A percentile compares a stretch with the other conserved stretches of the same genome.
Evolutionary conservation across 1,140 invertebrate species (phyloP).

Genomic region (Drosophila pseudoobscura): DNA sequence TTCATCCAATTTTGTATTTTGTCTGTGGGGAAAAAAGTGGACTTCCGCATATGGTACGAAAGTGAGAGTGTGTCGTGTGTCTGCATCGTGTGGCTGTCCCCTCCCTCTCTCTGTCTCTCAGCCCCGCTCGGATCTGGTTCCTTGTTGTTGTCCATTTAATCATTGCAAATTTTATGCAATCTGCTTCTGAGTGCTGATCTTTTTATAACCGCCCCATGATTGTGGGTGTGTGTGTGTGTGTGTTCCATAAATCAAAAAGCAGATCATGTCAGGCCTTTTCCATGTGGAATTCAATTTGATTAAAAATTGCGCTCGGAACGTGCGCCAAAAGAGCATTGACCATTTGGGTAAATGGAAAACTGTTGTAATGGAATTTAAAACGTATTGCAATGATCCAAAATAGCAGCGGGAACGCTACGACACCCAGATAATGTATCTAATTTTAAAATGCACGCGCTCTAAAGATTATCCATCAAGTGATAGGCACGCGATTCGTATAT

Average conservation of each 20-base stretch:
- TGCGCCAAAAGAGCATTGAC: conserved; percentile 73
- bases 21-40: conserved; percentile 11
- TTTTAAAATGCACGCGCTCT: conserved; percentile 11
- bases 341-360: conserved; percentile 28
- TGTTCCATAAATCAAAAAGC: conserved; percentile 66
- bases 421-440: conserved; percentile 14
- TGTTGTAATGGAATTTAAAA: conserved; percentile 15
- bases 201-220: conserved; percentile 52
- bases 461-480: conserved; percentile 14
- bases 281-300: conserved; percentile 47
- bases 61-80: conserved; percentile 50
- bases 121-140: conserved; percentile 7
- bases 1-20: conserved; percentile 62
- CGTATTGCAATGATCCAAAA: conserved; percentile 8
- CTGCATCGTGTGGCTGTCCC: background rate
- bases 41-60: conserved; percentile 65
- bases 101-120: background rate
- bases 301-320: conserved; percentile 29
- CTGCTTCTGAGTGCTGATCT: conserved; percentile 62
- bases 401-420: no score
- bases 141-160: conserved; percentile 65
- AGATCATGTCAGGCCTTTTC: conserved; percentile 46
- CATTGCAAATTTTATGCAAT: conserved; percentile 81
- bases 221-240: conserved; percentile 27
- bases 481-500: conserved; percentile 41